Conservation (phyloP, 2,113 vertebrate species). For the Gymnogyps californianus region DNA sequence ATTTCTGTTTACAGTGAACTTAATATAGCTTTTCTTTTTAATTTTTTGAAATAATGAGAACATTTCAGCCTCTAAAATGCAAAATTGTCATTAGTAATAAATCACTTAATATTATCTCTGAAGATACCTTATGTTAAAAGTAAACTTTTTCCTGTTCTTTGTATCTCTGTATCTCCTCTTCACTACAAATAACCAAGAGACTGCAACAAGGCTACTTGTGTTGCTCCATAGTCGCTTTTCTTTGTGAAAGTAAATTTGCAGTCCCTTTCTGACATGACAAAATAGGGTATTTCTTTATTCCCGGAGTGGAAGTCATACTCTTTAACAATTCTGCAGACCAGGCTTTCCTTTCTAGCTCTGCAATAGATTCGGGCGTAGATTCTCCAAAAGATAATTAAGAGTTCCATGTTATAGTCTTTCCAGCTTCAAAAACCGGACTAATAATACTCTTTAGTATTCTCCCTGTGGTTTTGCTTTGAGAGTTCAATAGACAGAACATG, state of each 20-base stretch:
- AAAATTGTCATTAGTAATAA: neutral
- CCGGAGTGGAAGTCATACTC: rapidly evolving
- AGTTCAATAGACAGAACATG: neutral
- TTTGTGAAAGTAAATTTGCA: neutral
- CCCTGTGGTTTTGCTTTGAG: neutral
- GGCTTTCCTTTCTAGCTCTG: neutral
- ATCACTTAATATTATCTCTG: neutral
- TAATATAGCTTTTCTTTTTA: neutral
- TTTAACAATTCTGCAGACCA: neutral
- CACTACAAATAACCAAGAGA: neutral
- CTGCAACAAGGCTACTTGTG: neutral
- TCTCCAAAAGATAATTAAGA: neutral
- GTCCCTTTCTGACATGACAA: neutral
- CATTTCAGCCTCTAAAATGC: neutral
- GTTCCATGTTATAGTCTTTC: neutral
- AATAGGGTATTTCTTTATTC: neutral
- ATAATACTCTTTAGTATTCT: neutral
- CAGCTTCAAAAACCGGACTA: neutral
- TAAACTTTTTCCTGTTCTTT: neutral
- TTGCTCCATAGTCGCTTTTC: neutral
- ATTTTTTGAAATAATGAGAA: neutral
- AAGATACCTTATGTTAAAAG: neutral
- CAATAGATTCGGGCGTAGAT: neutral
- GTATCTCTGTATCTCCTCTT: neutral
- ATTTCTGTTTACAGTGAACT: neutral